phyloP scores from a whole-genome alignment of 2,113 vertebrate genomes.

The Gila orcuttii region DNA sequence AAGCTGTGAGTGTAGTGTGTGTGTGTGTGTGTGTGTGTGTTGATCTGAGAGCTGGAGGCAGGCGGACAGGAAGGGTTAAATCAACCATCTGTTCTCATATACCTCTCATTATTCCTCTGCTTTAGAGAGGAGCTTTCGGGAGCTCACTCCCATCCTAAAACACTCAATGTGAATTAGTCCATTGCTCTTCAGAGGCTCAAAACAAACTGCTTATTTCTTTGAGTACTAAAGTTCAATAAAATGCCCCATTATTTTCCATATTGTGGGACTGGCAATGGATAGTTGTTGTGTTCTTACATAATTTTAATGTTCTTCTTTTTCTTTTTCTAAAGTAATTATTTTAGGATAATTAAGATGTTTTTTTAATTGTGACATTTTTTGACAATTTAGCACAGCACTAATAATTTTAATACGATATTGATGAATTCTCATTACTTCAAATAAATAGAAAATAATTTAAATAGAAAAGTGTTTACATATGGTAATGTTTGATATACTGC shows the following conservation, averaged over 20 bases:
- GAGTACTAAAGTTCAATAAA: not conserved
- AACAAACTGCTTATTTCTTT: not conserved
- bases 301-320: not conserved
- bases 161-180: not conserved
- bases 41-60: slow-evolving; percentile 28
- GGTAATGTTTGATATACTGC: too few species aligned
- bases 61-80: slow-evolving; percentile 52
- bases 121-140: slow-evolving; percentile 58
- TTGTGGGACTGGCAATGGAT: not conserved
- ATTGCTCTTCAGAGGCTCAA: slow-evolving; percentile 48
- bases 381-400: too few species aligned
- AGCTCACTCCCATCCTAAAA: slow-evolving; percentile 35
- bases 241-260: not conserved
- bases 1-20: slow-evolving; percentile 39
- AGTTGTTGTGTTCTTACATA: not conserved
- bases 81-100: slow-evolving; percentile 61
- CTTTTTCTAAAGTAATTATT: not conserved
- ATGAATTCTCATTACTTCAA: too few species aligned
- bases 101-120: slow-evolving; percentile 57
- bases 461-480: too few species aligned
- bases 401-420: too few species aligned
- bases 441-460: too few species aligned
- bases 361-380: not conserved
- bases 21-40: slow-evolving; percentile 1
- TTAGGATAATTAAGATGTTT: not conserved